Base-by-base conservation (phyloP, 1,140 invertebrate genomes). In the Pemphigus obesinymphae region DNA sequence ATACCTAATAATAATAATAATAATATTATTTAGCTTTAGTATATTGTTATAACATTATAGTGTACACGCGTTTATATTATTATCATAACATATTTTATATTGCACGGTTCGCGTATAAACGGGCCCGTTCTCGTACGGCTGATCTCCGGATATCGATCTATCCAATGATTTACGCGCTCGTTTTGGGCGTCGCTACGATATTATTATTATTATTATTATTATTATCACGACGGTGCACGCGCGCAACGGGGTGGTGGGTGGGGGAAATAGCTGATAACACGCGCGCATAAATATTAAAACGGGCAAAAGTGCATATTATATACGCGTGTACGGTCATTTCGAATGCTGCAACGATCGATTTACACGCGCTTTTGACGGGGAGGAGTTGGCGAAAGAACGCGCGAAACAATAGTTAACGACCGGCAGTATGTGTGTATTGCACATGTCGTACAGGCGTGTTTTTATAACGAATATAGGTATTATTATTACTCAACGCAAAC, bases 111-210 rank as follows among this genome's bases (percentile, higher is more conserved):
- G 17, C 40, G 17, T 26, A 29, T 26, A n/a, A n/a, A 45, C 31
- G 37, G 34, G 68, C n/a, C n/a, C 15, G 10, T 70, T 70, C n/a
- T 26, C 23, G 23, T 70, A 43, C n/a, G n/a, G n/a, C n/a, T n/a
- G 68, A 70, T 70, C 40, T 45, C 43, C 8, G n/a, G 15, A 45
- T n/a, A n/a, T 70, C 68, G 68, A 70, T 70, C 45, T 70, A 70
- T 70, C 37, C 0, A 45, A 45, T 70, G 68, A 70, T 70, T 70
- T 45, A 70, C 68, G 37, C 8, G 37, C 45, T 70, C 20, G 23
- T 6, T n/a, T 13, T 70, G 37, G 68, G 68, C 68, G 68, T 43
- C 68, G 15, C 2, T 70, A 29, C 17, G 29, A 58, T 31, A 48
- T 20, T n/a, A n/a, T n/a, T n/a, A n/a, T n/a, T n/a, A n/a, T n/a